phyloP scores from a whole-genome alignment of 2,797 vertebrate genomes.

The Ispidina lecontei region DNA sequence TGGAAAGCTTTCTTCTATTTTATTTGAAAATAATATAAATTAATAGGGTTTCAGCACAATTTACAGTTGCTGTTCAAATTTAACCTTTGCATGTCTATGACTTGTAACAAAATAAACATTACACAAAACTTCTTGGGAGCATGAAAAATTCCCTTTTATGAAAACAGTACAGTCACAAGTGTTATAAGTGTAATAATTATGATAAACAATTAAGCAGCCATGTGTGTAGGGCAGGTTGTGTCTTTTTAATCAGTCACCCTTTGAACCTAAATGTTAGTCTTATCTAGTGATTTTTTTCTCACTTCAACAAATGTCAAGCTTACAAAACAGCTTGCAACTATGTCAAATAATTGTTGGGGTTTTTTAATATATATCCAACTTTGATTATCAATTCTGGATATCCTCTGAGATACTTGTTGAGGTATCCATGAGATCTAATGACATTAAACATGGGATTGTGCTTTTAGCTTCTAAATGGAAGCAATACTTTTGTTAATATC shows the following conservation, averaged over 20 bases:
- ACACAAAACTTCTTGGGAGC: neutral
- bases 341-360: neutral
- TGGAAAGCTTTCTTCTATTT: conserved; percentile 23
- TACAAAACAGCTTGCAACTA: neutral
- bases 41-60: conserved; percentile 30
- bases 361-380: neutral
- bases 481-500: neutral
- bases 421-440: neutral
- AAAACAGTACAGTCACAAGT: neutral
- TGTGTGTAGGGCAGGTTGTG: rapidly evolving
- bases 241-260: neutral
- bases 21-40: conserved; percentile 51
- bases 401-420: neutral
- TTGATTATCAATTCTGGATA: neutral
- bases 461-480: neutral
- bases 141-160: neutral
- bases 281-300: neutral
- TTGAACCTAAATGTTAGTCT: neutral
- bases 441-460: neutral
- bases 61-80: conserved; percentile 33
- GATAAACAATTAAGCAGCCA: neutral
- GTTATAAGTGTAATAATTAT: neutral
- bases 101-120: neutral
- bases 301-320: neutral
- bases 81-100: conserved; percentile 12